Evolutionary conservation across 2,888 invertebrate genomes (phyloP).

Genomic region (Chalcosyrphus nemorum): DNA sequence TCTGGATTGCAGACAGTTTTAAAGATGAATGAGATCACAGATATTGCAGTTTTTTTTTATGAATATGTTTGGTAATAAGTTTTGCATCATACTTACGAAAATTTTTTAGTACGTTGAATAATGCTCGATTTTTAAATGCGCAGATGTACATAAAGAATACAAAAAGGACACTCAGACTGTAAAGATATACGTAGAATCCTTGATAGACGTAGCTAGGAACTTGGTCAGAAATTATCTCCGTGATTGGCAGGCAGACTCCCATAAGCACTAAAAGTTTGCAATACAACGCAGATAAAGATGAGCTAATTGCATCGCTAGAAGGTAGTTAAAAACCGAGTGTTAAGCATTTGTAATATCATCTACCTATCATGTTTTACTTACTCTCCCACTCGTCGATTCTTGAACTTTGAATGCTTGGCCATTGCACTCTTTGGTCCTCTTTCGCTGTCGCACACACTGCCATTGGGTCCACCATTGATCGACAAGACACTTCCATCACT

Average conservation of each 20-base stretch:
- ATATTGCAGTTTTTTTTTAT: too few relatives aligned
- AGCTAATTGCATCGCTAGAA: slow-evolving; percentile 87
- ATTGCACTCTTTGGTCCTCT: slow-evolving; percentile 77
- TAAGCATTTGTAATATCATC: background rate
- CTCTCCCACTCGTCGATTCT: slow-evolving; percentile 83
- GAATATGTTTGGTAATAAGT: too few relatives aligned
- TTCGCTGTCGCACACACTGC: slow-evolving; percentile 73
- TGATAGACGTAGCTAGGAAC: slow-evolving; percentile 90
- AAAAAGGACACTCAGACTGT: slow-evolving; percentile 89
- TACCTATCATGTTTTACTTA: slow-evolving; percentile 77
- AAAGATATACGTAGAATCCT: slow-evolving; percentile 93
- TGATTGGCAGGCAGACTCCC: slow-evolving; percentile 93
- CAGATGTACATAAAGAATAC: slow-evolving; percentile 88
- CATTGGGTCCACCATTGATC: slow-evolving; percentile 75
- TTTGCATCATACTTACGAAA: slow-evolving; percentile 82
- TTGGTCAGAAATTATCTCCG: slow-evolving; percentile 91
- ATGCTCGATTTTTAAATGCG: slow-evolving; percentile 86
- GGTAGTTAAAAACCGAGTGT: slow-evolving; percentile 1
- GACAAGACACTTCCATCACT: slow-evolving; percentile 78
- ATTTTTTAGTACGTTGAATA: slow-evolving; percentile 84
- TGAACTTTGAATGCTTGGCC: slow-evolving; percentile 79
- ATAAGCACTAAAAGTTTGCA: slow-evolving; percentile 92
- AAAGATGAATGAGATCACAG: too few relatives aligned
- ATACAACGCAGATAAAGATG: slow-evolving; percentile 91
- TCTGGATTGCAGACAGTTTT: too few relatives aligned